phyloP scores from a whole-genome alignment of 2,888 invertebrate genomes.

The Rugalucina vietnamica region DNA sequence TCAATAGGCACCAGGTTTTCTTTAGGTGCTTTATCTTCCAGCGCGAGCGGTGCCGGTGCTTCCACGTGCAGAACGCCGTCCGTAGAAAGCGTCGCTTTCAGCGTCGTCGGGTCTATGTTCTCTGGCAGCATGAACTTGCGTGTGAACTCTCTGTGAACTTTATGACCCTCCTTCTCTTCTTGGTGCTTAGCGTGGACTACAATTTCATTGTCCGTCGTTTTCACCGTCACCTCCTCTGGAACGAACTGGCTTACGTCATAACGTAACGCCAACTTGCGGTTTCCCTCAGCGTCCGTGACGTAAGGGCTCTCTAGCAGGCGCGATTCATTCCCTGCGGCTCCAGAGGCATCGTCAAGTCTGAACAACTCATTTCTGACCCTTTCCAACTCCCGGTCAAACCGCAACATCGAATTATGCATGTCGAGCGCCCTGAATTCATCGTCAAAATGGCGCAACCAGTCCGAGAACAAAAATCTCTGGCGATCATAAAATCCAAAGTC shows the following conservation, averaged over 20 bases:
- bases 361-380: slow-evolving; percentile 62
- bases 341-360: slow-evolving; percentile 44
- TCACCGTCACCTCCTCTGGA: slow-evolving; percentile 98
- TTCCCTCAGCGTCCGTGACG: slow-evolving; percentile 88
- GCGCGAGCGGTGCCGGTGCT: slow-evolving; percentile 94
- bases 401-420: slow-evolving; percentile 4
- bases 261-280: slow-evolving; percentile 93
- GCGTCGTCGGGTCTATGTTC: slow-evolving; percentile 97
- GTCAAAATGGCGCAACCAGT: slow-evolving; percentile 10
- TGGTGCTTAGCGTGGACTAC: slow-evolving; percentile 98
- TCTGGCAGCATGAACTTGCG: slow-evolving; percentile 98
- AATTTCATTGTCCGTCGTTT: slow-evolving; percentile 98
- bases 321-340: slow-evolving; percentile 42
- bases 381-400: slow-evolving; percentile 66
- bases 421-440: not conserved
- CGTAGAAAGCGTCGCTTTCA: slow-evolving; percentile 97
- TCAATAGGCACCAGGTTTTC: slow-evolving; percentile 92
- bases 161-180: slow-evolving; percentile 98
- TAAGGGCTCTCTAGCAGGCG: slow-evolving; percentile 68
- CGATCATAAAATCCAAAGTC: slow-evolving; percentile 2
- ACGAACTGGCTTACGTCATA: slow-evolving; percentile 99
- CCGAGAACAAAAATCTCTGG: not conserved
- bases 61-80: slow-evolving; percentile 99
- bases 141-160: slow-evolving; percentile 99
- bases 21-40: slow-evolving; percentile 87